Evolutionary conservation across 2,888 invertebrate genomes (phyloP), one percentile per base, ranked within the genome.

Genomic region (Pseudanteris insignis): DNA sequence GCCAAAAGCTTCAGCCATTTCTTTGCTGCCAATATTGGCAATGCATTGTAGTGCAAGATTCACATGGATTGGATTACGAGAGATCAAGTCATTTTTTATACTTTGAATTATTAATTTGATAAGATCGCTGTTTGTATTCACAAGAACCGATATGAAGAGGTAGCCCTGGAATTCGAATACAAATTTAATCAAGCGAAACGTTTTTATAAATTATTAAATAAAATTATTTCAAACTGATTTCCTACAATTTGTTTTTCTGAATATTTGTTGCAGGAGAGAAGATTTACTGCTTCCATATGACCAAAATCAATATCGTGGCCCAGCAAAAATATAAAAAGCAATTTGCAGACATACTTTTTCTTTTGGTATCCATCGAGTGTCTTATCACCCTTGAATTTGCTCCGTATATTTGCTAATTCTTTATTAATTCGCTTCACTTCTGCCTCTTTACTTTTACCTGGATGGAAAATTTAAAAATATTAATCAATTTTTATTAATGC

Each of bases 261-360:
- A 84, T 99, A 99, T 85, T 99, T 99, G 82, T 99, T 99, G 62
- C 99, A 99, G 66, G 97, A 97, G 57, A 99, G 87, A 69, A 99
- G 85, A 82, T 99, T 99, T 70, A 99, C 99, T 43, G 99, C 99
- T 84, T 99, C 99, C 98, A 99, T 99, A 83, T 99, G 98, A 65
- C 99, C 99, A 82, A 99, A 99, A 84, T 99, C 99, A 81, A 99
- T 99, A 83, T 99, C 99, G 83, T 99, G 98, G 67, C 99, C 99
- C 73, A 99, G 88, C 67, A 99, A 86, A 83, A 99, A 99, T 81
- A 99, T 99, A 84, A 99, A 99, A 67, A 99, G 84, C 70, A 99
- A 85, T 83, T 99, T 99, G 85, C 99, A 99, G 61, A 99, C 99
- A 86, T 99, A 99, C 84, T 99, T 99, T 86, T 99, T 99, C 88